These are phyloP conservation scores for Bombus pyrosoma DNA, from an alignment of 1,140 invertebrate species.

Conservation along the genomic window DNA sequence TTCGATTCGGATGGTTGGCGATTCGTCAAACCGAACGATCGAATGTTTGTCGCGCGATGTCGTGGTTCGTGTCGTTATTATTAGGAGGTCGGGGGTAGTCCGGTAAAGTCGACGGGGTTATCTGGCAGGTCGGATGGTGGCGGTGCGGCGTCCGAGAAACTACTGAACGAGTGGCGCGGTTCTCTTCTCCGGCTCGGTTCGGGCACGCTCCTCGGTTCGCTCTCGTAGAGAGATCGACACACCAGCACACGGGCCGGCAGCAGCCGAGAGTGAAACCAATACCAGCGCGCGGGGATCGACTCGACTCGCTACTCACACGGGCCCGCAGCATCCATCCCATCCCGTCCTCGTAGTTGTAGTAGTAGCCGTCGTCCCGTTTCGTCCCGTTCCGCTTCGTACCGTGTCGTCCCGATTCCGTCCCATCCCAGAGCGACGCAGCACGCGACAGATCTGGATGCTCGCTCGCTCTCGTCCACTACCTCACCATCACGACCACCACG, in stretches of 20 bases:
- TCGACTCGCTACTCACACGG: constrained; percentile 70
- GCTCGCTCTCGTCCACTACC: constrained; percentile 52
- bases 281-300: constrained; percentile 60
- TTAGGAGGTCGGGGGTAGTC: constrained; percentile 35
- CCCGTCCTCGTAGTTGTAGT: constrained; percentile 44
- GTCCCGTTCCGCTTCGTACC: constrained; percentile 49
- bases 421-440: constrained; percentile 65
- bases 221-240: constrained; percentile 71
- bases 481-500: constrained; percentile 40
- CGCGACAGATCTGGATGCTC: constrained; percentile 71
- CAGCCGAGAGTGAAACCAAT: constrained; percentile 75
- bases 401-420: constrained; percentile 61
- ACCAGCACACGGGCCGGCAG: constrained; percentile 49
- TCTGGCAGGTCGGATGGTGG: constrained; percentile 77
- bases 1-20: too few species aligned
- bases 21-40: too few species aligned
- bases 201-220: constrained; percentile 72
- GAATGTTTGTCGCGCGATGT: constrained; percentile 3
- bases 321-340: constrained; percentile 70
- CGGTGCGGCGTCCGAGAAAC: constrained; percentile 81
- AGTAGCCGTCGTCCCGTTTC: constrained; percentile 48
- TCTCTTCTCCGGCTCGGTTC: constrained; percentile 78
- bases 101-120: constrained; percentile 46
- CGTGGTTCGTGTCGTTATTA: constrained; percentile 7
- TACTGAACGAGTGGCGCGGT: constrained; percentile 81